A percentile compares a stretch with the other conserved stretches of the same genome.
phyloP scores from a whole-genome alignment of 64 coral and sea anemone genomes.

The Catalaphyllia jardinei region DNA sequence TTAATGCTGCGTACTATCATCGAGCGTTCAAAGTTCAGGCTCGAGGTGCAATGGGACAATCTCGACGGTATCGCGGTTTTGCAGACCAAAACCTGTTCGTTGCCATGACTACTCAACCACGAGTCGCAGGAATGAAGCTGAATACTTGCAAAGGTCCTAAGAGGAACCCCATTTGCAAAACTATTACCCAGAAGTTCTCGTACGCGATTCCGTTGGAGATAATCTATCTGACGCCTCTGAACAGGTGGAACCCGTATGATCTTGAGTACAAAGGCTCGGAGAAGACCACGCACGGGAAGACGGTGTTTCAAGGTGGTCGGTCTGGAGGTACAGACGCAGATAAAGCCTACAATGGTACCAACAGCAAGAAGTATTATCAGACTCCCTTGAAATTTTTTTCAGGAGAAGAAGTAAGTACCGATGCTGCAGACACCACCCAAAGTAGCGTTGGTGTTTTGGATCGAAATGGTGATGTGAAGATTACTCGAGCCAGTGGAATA shows the following conservation, averaged over 20 bases:
- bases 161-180: not conserved
- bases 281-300: not conserved
- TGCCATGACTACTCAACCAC: constrained; percentile 64
- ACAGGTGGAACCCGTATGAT: constrained; percentile 69
- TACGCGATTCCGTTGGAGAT: constrained; percentile 78
- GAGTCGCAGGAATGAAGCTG: constrained; percentile 46
- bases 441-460: constrained; percentile 83
- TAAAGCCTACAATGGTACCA: constrained; percentile 76
- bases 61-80: constrained; percentile 55
- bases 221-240: constrained; percentile 69
- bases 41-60: constrained; percentile 51
- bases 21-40: constrained; percentile 51
- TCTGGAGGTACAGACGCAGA: constrained; percentile 48
- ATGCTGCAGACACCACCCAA: constrained; percentile 82
- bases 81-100: constrained; percentile 64
- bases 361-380: constrained; percentile 78
- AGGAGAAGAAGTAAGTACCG: constrained; percentile 59
- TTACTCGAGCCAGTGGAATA: constrained; percentile 49
- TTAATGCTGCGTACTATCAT: constrained; percentile 65
- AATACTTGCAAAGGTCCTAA: constrained; percentile 17
- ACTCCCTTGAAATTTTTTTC: constrained; percentile 78
- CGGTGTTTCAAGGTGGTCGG: constrained; percentile 47
- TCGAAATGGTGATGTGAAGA: constrained; percentile 7
- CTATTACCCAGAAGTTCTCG: constrained; percentile 38
- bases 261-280: constrained; percentile 58